phyloP scores from a whole-genome alignment of 2,888 invertebrate genomes.

The Theodoxus fluviatilis region DNA sequence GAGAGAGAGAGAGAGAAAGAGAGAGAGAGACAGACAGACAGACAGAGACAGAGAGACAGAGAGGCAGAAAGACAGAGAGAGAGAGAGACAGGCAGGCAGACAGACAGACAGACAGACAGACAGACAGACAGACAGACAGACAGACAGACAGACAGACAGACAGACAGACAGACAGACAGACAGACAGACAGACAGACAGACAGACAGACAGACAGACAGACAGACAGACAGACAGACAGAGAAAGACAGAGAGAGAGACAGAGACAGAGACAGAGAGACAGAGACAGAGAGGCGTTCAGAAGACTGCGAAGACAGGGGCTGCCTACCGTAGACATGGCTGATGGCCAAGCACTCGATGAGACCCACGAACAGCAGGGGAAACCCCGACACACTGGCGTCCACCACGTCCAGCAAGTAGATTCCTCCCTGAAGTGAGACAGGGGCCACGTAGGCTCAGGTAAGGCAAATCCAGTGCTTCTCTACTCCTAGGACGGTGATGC shows the following conservation, averaged over 20 bases:
- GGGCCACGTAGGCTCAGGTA: no score
- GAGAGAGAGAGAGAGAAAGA: not conserved
- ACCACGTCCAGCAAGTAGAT: slow-evolving; percentile 58
- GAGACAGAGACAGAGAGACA: not conserved
- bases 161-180: no score
- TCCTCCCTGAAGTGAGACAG: slow-evolving; percentile 58
- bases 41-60: slow-evolving; percentile 8
- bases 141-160: no score
- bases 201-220: no score
- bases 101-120: no score
- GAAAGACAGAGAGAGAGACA: not conserved
- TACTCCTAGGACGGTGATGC: no score
- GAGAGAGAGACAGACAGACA: not conserved
- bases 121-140: no score
- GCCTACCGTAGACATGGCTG: slow-evolving; percentile 54
- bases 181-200: no score
- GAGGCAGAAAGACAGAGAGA: not conserved
- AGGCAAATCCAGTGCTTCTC: no score
- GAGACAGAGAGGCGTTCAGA: not conserved
- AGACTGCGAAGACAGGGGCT: not conserved
- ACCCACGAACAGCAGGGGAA: slow-evolving; percentile 59
- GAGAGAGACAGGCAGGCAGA: not conserved
- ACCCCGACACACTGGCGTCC: slow-evolving; percentile 51
- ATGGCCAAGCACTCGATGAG: slow-evolving; percentile 50
- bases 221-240: no score